Evolutionary conservation across 2,888 invertebrate genomes (phyloP).

Genomic region (Drosophila affinis): DNA sequence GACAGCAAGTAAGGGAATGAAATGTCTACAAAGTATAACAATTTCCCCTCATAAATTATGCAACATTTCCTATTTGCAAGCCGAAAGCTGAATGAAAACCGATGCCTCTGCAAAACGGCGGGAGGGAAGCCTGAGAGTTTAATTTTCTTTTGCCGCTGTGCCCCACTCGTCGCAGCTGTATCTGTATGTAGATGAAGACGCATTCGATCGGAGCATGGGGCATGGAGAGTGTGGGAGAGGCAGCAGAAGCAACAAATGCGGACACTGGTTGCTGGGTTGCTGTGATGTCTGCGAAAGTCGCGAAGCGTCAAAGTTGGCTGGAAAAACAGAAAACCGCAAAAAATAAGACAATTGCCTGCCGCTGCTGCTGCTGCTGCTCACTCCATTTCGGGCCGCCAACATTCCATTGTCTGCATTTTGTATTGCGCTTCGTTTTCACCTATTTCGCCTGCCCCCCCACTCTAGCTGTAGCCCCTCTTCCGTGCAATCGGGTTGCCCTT

Average conservation of each 20-base stretch:
- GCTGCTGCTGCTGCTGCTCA: conserved; percentile 55
- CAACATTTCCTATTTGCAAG: conserved; percentile 72
- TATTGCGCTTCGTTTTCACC: conserved; percentile 58
- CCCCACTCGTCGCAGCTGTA: neutral
- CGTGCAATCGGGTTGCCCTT: conserved; percentile 19
- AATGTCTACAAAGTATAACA: conserved; percentile 54
- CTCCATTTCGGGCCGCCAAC: conserved; percentile 70
- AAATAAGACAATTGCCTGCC: conserved; percentile 46
- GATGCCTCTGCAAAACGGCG: neutral
- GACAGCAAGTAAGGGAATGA: conserved; percentile 6
- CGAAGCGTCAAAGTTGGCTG: conserved; percentile 15
- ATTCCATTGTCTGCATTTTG: conserved; percentile 73
- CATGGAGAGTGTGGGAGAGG: neutral
- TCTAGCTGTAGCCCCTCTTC: neutral
- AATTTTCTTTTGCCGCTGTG: conserved; percentile 5
- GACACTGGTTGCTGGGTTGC: conserved; percentile 30
- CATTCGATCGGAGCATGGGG: neutral
- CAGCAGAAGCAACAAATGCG: conserved; percentile 39
- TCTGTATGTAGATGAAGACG: conserved; percentile 17
- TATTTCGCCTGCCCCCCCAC: neutral
- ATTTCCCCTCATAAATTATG: conserved; percentile 76
- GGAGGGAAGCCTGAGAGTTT: conserved; percentile 29
- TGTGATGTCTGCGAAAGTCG: conserved; percentile 40
- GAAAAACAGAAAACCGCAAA: conserved; percentile 35
- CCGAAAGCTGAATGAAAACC: conserved; percentile 19